Percentiles rank a stretch among this genome's conserved stretches.
phyloP scores from a whole-genome alignment of 2,113 vertebrate species.

The Brachirus orientalis region DNA sequence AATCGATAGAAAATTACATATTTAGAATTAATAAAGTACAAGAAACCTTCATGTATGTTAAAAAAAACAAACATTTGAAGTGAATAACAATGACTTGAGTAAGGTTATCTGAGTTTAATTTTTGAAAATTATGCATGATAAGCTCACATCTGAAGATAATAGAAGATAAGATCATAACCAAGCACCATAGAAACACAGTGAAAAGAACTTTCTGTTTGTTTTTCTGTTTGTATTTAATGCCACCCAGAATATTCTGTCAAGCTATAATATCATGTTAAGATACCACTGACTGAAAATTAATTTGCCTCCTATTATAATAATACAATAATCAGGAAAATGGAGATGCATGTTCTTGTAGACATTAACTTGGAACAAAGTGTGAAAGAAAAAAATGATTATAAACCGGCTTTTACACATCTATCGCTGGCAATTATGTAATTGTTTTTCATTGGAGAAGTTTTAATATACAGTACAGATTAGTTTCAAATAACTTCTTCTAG shows the following conservation, averaged over 20 bases:
- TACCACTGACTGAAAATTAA: background rate
- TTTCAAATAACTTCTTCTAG: too few species aligned
- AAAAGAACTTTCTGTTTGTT: constrained; percentile 21
- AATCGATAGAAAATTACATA: background rate
- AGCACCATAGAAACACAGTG: background rate
- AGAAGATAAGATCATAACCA: background rate
- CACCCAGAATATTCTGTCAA: background rate
- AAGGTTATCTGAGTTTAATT: background rate
- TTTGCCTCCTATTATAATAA: background rate
- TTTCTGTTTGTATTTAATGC: background rate
- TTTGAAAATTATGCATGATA: background rate
- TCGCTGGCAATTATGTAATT: too few species aligned
- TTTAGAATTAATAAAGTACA: background rate
- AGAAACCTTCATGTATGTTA: background rate
- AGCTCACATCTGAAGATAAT: background rate
- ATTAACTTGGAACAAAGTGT: too few species aligned
- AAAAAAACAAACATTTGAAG: background rate
- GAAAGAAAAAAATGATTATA: too few species aligned
- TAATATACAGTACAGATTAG: too few species aligned
- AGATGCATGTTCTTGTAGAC: background rate
- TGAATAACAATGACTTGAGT: background rate
- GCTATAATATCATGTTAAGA: background rate
- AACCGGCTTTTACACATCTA: too few species aligned
- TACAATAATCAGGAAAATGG: background rate
- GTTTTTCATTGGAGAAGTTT: too few species aligned